These are phyloP conservation scores for Aphelocoma coerulescens DNA, from an alignment of 2,113 vertebrate species.

Conservation along the genomic window DNA sequence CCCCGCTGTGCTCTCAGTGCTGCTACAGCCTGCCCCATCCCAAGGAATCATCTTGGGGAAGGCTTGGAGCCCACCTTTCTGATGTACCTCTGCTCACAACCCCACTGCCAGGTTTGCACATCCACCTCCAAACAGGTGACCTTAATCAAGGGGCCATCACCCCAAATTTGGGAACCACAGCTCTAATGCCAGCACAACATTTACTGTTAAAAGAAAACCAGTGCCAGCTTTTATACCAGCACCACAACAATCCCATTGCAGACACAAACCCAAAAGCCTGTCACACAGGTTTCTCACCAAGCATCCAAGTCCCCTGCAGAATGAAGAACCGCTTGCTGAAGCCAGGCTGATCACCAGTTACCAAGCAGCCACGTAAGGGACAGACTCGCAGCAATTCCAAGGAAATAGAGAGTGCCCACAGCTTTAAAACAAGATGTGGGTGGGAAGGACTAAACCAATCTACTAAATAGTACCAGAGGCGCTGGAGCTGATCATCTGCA, in stretches of 20 bases:
- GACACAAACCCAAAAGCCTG: background rate
- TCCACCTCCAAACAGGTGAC: background rate
- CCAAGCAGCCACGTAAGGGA: background rate
- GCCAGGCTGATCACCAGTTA: background rate
- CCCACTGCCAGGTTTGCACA: background rate
- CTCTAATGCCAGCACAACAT: background rate
- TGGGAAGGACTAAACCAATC: background rate
- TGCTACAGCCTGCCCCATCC: background rate
- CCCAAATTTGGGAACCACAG: background rate
- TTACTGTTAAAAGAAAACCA: background rate
- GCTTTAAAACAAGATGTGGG: constrained; percentile 16
- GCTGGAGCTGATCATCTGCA: constrained; percentile 9
- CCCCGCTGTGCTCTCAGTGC: background rate
- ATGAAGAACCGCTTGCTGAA: background rate
- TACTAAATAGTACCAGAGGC: constrained; percentile 6
- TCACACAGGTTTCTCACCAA: background rate
- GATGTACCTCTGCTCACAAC: background rate
- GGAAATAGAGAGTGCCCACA: background rate
- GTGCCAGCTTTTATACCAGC: background rate
- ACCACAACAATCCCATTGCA: background rate
- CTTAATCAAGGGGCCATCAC: background rate
- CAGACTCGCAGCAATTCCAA: background rate
- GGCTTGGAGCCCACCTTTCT: background rate
- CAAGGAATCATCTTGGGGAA: background rate
- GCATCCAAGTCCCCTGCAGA: background rate